Evolutionary conservation across 2,888 invertebrate genomes (phyloP).

Genomic region (Resseliella maxima): DNA sequence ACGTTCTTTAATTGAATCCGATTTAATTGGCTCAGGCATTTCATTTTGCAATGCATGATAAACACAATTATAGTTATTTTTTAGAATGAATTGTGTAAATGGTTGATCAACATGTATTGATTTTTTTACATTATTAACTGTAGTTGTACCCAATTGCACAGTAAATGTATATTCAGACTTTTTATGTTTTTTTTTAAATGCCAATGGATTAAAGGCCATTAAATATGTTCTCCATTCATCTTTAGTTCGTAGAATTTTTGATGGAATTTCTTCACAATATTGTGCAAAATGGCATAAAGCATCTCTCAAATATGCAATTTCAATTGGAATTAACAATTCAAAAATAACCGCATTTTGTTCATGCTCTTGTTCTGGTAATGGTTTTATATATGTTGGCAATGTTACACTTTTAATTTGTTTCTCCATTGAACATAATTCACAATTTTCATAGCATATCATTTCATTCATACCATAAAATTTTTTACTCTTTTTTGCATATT

Average conservation of each 20-base stretch:
- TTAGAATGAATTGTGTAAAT: neutral
- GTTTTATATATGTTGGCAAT: neutral
- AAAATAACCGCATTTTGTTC: constrained; percentile 21
- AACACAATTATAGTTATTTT: neutral
- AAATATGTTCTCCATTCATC: too few relatives aligned
- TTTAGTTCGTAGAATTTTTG: too few relatives aligned
- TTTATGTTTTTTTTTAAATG: too few relatives aligned
- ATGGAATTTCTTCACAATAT: neutral
- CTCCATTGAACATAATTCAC: too few relatives aligned
- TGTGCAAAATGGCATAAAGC: neutral
- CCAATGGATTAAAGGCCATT: too few relatives aligned
- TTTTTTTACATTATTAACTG: too few relatives aligned
- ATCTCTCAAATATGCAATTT: constrained; percentile 39
- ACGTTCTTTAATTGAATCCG: neutral
- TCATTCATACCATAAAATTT: too few relatives aligned
- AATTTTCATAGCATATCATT: too few relatives aligned
- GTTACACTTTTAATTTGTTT: too few relatives aligned
- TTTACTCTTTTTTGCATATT: too few relatives aligned
- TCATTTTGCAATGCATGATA: neutral
- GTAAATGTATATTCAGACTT: too few relatives aligned
- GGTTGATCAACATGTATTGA: neutral
- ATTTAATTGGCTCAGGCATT: neutral
- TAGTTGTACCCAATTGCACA: neutral
- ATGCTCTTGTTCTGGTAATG: neutral
- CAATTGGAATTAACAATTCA: neutral